A percentile compares a stretch with the other conserved stretches of the same genome.
phyloP scores from a whole-genome alignment of 2,888 invertebrate species.

The Cremastinae sp. region DNA sequence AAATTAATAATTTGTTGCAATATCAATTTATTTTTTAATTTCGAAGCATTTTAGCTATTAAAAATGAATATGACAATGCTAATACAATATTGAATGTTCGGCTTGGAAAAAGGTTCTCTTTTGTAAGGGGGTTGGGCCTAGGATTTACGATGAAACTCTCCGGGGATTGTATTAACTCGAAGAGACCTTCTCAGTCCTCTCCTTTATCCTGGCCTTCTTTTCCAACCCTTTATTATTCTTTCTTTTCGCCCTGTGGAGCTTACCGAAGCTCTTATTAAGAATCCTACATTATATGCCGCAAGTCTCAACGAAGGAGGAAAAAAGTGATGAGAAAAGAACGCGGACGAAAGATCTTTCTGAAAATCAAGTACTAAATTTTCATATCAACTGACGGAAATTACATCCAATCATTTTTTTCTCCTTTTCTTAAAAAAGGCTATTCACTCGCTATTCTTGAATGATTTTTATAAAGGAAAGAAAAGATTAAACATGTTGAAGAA shows the following conservation, averaged over 20 bases:
- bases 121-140: constrained; percentile 10
- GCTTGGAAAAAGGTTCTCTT: constrained; percentile 1
- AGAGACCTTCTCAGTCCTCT: background rate
- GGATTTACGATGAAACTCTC: constrained; percentile 13
- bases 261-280: constrained; percentile 17
- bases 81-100: background rate
- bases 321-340: constrained; percentile 9
- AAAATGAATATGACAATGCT: background rate
- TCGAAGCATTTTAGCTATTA: too few species aligned
- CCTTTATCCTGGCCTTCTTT: background rate
- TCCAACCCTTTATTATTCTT: constrained; percentile 20
- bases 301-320: background rate
- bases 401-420: too few species aligned
- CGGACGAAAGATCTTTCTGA: background rate
- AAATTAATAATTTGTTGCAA: too few species aligned
- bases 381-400: too few species aligned
- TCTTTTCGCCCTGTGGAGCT: constrained; percentile 10
- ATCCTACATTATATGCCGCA: constrained; percentile 1
- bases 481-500: too few species aligned
- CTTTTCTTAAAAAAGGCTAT: too few species aligned
- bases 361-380: constrained; percentile 6
- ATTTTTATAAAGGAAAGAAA: too few species aligned
- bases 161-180: constrained; percentile 38
- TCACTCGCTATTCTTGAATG: too few species aligned
- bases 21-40: too few species aligned